These are phyloP conservation scores for Tokudaia muenninki DNA, from an alignment of 2,797 vertebrate genomes.

Conservation along the genomic window DNA sequence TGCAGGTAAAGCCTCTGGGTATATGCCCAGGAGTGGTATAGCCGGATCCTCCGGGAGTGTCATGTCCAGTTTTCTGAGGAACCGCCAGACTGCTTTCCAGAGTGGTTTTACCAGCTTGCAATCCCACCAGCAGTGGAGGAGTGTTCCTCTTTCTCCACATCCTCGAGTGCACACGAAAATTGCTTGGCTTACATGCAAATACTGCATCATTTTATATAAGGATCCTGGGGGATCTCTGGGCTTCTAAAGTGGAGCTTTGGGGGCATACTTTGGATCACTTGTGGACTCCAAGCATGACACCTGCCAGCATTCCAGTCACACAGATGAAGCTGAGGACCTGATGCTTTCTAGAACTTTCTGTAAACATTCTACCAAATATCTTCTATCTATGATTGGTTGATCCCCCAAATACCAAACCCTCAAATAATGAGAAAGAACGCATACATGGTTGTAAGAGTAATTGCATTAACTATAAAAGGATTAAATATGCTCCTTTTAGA, in stretches of 20 bases:
- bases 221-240: background rate
- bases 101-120: no score
- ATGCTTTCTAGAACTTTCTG: background rate
- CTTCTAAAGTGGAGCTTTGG: background rate
- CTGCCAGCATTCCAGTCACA: background rate
- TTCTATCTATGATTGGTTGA: background rate
- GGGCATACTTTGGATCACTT: background rate
- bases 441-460: background rate
- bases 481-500: background rate
- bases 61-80: no score
- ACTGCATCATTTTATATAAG: background rate
- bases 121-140: no score
- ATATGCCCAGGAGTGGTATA: no score
- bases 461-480: conserved; percentile 18
- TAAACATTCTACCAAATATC: background rate
- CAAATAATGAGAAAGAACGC: background rate
- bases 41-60: no score
- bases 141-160: no score
- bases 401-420: no score
- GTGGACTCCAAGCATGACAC: no score
- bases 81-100: no score
- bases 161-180: background rate
- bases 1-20: no score
- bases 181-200: background rate
- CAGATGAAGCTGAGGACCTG: background rate